phyloP scores from a whole-genome alignment of 2,113 vertebrate genomes.

The Prinia subflava region DNA sequence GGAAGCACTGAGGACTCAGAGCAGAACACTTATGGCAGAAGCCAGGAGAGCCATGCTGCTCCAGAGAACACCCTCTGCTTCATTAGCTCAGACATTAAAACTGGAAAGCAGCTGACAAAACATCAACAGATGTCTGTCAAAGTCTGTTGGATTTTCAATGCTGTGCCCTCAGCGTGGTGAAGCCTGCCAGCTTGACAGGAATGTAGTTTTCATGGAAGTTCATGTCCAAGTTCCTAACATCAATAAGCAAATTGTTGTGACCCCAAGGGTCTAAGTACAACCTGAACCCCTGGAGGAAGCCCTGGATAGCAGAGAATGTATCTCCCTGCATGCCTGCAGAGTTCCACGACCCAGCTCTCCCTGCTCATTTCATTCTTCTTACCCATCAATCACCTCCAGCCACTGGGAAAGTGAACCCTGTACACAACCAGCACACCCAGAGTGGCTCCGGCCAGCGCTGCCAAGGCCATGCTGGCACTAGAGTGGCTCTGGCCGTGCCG shows the following conservation, averaged over 20 bases:
- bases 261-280: background rate
- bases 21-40: background rate
- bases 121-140: background rate
- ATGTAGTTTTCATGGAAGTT: background rate
- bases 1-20: background rate
- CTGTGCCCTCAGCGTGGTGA: background rate
- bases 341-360: background rate
- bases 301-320: background rate
- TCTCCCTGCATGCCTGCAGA: background rate
- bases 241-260: background rate
- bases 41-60: background rate
- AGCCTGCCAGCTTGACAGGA: background rate
- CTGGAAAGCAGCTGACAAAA: background rate
- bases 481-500: fast-evolving
- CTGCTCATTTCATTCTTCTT: background rate
- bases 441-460: background rate
- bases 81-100: background rate
- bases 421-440: background rate
- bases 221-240: background rate
- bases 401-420: background rate
- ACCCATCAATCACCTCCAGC: background rate
- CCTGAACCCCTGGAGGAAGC: background rate
- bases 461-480: no score
- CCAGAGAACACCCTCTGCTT: background rate
- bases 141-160: background rate